Conservation (phyloP, 2,113 vertebrate genomes). For the Bubo blakistoni region DNA sequence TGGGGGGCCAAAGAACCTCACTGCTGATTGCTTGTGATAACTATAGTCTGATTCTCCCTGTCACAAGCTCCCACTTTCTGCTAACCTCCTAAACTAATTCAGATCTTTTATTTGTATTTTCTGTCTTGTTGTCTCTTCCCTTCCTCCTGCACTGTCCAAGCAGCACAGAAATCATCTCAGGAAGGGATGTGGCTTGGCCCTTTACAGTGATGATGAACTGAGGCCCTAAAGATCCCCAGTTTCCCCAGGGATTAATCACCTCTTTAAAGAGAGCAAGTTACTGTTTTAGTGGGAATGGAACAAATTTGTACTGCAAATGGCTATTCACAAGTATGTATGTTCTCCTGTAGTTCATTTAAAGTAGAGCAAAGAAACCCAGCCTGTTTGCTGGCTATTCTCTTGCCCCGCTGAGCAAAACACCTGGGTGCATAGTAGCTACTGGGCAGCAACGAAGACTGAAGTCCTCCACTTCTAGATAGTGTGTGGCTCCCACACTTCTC, state of each 20-base stretch:
- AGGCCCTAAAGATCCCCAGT: neutral
- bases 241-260: neutral
- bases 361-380: neutral
- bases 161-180: neutral
- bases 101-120: neutral
- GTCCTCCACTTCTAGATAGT: neutral
- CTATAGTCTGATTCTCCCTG: neutral
- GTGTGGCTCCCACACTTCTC: neutral
- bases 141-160: neutral
- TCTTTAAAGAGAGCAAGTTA: neutral
- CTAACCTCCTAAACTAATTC: neutral
- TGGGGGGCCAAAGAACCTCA: neutral
- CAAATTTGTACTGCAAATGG: neutral
- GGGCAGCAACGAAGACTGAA: neutral
- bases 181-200: neutral
- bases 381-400: neutral
- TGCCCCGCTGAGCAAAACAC: neutral
- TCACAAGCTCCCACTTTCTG: neutral
- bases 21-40: neutral
- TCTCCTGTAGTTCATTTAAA: neutral
- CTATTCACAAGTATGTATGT: neutral
- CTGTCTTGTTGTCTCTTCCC: neutral
- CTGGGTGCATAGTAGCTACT: neutral
- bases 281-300: neutral
- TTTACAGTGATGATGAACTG: neutral